Evolutionary conservation across 2,797 vertebrate genomes (phyloP).

Genomic region (Lemur catta): DNA sequence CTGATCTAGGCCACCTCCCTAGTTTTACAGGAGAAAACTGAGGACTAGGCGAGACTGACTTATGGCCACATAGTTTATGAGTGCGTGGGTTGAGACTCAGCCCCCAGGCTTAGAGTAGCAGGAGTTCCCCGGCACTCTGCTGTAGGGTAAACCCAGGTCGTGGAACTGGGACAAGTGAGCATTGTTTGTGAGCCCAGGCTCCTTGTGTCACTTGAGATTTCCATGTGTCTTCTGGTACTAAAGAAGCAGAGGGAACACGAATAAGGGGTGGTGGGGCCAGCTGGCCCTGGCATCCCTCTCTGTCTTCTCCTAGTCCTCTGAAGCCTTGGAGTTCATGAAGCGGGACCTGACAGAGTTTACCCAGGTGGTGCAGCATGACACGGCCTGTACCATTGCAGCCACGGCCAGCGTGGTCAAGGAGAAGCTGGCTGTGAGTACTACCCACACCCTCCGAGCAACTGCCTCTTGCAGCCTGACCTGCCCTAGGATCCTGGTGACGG

Average conservation of each 20-base stretch:
- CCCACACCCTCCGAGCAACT: not conserved
- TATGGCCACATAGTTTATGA: not conserved
- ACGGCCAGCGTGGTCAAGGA: slow-evolving; percentile 96
- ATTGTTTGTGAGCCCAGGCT: not conserved
- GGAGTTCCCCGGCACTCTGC: not conserved
- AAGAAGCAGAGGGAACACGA: not conserved
- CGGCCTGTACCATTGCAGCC: slow-evolving; percentile 95
- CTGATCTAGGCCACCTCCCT: not conserved
- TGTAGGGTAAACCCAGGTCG: not conserved
- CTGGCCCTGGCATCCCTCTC: not conserved
- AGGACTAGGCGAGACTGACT: not conserved
- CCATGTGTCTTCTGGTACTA: not conserved
- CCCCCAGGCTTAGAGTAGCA: not conserved
- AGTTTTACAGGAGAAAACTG: not conserved
- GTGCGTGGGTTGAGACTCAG: not conserved
- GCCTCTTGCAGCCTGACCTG: not conserved
- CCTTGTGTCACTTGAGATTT: not conserved
- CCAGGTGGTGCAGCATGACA: slow-evolving; percentile 97
- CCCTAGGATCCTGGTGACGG: not conserved
- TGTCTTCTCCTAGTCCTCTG: slow-evolving; percentile 89
- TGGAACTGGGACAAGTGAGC: not conserved
- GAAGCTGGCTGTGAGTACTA: slow-evolving; percentile 91
- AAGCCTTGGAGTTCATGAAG: slow-evolving; percentile 97
- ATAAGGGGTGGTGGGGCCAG: no score
- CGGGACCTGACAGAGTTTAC: slow-evolving; percentile 96